Percentiles rank a stretch among this genome's conserved stretches.
phyloP scores from a whole-genome alignment of 2,113 vertebrate species.

The Chascanopsetta lugubris region DNA sequence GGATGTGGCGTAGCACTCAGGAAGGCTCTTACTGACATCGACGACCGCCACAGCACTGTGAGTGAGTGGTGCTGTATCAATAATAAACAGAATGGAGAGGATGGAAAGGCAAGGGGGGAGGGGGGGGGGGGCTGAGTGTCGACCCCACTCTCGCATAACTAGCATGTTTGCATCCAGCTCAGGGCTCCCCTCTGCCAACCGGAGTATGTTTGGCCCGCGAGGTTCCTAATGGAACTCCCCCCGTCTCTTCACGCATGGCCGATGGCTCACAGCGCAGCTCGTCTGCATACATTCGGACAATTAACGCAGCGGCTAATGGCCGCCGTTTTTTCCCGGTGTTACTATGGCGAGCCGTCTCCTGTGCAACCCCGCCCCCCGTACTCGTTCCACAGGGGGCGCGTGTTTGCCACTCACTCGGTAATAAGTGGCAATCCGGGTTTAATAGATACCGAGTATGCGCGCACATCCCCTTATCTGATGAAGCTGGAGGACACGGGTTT shows the following conservation, averaged over 20 bases:
- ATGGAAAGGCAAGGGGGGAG: constrained; percentile 4
- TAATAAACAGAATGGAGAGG: constrained; percentile 49
- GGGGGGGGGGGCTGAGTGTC: neutral
- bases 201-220: constrained; percentile 18
- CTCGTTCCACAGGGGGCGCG: constrained; percentile 25
- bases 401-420: constrained; percentile 41
- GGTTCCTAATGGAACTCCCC: constrained; percentile 56
- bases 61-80: constrained; percentile 55
- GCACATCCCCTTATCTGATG: constrained; percentile 54
- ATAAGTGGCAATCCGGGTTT: constrained; percentile 52
- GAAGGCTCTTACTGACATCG: constrained; percentile 27
- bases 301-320: constrained; percentile 52
- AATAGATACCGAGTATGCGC: constrained; percentile 50
- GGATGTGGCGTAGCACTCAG: constrained; percentile 22
- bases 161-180: constrained; percentile 31
- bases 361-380: constrained; percentile 19
- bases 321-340: constrained; percentile 38
- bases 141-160: constrained; percentile 20
- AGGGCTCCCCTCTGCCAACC: constrained; percentile 3
- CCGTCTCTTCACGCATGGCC: constrained; percentile 58
- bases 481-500: constrained; percentile 47
- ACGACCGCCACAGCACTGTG: neutral
- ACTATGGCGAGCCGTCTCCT: constrained; percentile 44
- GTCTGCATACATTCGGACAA: constrained; percentile 58
- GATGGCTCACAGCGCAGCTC: constrained; percentile 22